Percentiles rank a stretch among this genome's conserved stretches.
Evolutionary conservation across 1,140 invertebrate species (phyloP).

Genomic region (Neotoxoptera formosana): DNA sequence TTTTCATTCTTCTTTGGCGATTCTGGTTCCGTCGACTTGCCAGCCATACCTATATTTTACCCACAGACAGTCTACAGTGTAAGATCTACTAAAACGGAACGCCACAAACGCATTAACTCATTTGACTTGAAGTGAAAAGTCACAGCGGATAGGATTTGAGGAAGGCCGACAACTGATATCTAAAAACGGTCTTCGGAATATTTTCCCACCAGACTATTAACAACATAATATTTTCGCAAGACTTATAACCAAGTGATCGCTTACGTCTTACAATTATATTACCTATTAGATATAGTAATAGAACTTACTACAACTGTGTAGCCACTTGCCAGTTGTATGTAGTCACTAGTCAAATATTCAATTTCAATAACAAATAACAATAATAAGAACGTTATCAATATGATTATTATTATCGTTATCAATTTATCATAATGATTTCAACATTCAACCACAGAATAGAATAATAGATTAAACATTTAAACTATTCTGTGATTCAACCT

Average conservation of each 20-base stretch:
- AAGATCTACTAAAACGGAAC: not conserved
- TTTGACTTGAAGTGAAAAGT: not conserved
- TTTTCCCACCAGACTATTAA: no score
- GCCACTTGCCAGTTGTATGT: not conserved
- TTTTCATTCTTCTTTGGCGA: constrained; percentile 36
- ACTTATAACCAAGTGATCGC: not conserved
- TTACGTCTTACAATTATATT: not conserved
- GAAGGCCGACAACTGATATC: not conserved
- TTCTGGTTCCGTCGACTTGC: not conserved
- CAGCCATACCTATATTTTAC: constrained; percentile 19
- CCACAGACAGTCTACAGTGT: not conserved
- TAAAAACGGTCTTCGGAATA: not conserved
- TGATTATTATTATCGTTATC: not conserved
- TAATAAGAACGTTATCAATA: not conserved
- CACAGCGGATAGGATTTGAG: not conserved
- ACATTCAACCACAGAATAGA: not conserved
- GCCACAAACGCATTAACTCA: not conserved
- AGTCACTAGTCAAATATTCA: not conserved
- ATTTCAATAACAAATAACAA: not conserved
- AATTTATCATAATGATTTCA: not conserved
- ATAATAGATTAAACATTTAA: no score
- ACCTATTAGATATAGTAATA: not conserved
- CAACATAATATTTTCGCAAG: not conserved
- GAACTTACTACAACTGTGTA: not conserved
- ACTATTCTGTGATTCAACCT: no score